Conservation (phyloP, 2,888 invertebrate species). For the Cryptophagus acutangulus region DNA sequence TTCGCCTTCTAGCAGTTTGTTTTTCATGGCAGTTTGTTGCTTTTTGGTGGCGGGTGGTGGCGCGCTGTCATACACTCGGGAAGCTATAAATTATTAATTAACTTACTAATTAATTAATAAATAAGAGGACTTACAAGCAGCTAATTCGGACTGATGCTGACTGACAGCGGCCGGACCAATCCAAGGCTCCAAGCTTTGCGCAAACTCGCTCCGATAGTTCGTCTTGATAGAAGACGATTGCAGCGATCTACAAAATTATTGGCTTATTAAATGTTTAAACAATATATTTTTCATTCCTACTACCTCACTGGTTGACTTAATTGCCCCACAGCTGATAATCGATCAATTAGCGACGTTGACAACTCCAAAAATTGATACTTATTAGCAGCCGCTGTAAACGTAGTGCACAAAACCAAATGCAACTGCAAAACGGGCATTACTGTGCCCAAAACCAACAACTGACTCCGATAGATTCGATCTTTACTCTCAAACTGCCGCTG, state of each 20-base stretch:
- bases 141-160: conserved; percentile 45
- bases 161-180: conserved; percentile 49
- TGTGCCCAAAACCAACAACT: conserved; percentile 49
- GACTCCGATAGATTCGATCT: conserved; percentile 44
- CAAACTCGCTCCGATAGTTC: conserved; percentile 62
- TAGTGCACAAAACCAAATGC: conserved; percentile 65
- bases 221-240: conserved; percentile 53
- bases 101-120: too few relatives aligned
- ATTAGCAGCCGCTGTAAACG: conserved; percentile 66
- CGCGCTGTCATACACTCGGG: conserved; percentile 40
- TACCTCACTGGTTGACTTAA: conserved; percentile 58
- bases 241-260: too few relatives aligned
- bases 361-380: conserved; percentile 71
- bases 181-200: conserved; percentile 59
- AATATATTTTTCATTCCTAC: too few relatives aligned
- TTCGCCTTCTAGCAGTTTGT: conserved; percentile 50
- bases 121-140: conserved; percentile 43
- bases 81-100: conserved; percentile 28
- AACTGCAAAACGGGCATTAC: conserved; percentile 65
- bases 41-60: conserved; percentile 44
- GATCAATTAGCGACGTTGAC: conserved; percentile 62
- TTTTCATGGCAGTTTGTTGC: conserved; percentile 44
- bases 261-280: too few relatives aligned
- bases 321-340: conserved; percentile 61
- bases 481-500: conserved; percentile 58